Conservation (phyloP, 2,113 vertebrate genomes). For the Oreochromis aureus region DNA sequence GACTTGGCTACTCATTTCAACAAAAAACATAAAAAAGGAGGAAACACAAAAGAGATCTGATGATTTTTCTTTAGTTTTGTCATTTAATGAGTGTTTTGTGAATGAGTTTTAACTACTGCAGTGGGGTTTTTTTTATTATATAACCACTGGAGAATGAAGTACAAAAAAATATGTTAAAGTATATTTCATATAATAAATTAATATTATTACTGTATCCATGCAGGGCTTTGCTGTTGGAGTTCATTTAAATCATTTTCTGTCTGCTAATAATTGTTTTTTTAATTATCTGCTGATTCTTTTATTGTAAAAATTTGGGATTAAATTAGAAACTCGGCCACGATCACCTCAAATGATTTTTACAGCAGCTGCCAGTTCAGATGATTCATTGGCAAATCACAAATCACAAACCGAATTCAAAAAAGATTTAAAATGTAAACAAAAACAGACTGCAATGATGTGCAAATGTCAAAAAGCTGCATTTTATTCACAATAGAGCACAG, state of each 20-base stretch:
- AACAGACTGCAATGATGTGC: rapidly evolving
- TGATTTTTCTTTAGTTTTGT: not conserved
- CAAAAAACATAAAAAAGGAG: not conserved
- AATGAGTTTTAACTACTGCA: not conserved
- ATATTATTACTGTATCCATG: not conserved
- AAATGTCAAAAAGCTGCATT: rapidly evolving
- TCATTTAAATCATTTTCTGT: not conserved
- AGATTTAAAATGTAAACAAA: not conserved
- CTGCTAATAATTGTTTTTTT: not conserved
- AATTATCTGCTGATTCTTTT: not conserved
- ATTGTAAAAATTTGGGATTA: not conserved
- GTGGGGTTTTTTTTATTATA: not conserved
- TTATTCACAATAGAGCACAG: not conserved
- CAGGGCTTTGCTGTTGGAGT: not conserved
- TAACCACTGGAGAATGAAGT: not conserved
- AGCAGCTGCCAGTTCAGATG: not conserved
- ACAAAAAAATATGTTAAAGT: not conserved
- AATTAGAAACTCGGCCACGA: not conserved
- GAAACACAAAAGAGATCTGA: not conserved
- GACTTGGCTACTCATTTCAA: not conserved
- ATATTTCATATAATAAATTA: not conserved
- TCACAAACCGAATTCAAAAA: not conserved
- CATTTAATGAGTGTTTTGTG: not conserved
- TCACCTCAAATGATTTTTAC: rapidly evolving
- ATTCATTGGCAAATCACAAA: rapidly evolving